Percentiles rank a stretch among this genome's conserved stretches.
Evolutionary conservation across 2,888 invertebrate species (phyloP).

Genomic region (Cephus runcator): DNA sequence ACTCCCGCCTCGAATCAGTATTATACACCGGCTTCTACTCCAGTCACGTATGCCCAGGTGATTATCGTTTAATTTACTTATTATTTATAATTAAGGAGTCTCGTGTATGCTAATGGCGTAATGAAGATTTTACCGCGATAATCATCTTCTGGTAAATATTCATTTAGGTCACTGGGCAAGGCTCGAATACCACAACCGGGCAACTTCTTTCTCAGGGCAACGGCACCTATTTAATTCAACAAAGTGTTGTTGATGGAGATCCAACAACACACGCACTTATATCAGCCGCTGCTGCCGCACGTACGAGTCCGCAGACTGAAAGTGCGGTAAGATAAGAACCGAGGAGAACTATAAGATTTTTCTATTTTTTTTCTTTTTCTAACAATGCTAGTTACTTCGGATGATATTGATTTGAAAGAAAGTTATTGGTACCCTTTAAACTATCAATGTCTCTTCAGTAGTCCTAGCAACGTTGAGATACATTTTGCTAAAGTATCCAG

Average conservation of each 20-base stretch:
- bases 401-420: background rate
- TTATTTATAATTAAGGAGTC: background rate
- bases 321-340: conserved; percentile 70
- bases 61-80: conserved; percentile 15
- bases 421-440: conserved; percentile 11
- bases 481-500: background rate
- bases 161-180: conserved; percentile 58
- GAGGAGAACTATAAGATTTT: background rate
- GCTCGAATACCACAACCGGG: conserved; percentile 60
- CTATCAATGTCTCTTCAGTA: conserved; percentile 8
- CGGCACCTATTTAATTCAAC: conserved; percentile 75
- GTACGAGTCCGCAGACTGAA: conserved; percentile 77
- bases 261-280: conserved; percentile 68
- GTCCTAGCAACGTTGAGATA: background rate
- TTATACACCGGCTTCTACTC: conserved; percentile 75
- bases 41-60: conserved; percentile 75
- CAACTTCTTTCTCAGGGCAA: conserved; percentile 64
- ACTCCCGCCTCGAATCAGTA: conserved; percentile 76
- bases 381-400: background rate
- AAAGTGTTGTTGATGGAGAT: conserved; percentile 74
- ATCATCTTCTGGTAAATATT: background rate
- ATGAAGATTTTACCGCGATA: background rate
- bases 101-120: background rate
- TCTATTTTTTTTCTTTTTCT: background rate
- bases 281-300: conserved; percentile 69